Percentiles rank a stretch among this genome's conserved stretches.
These are phyloP conservation scores for Apteryx mantelli DNA, from an alignment of 2,113 vertebrate genomes.

Conservation along the genomic window DNA sequence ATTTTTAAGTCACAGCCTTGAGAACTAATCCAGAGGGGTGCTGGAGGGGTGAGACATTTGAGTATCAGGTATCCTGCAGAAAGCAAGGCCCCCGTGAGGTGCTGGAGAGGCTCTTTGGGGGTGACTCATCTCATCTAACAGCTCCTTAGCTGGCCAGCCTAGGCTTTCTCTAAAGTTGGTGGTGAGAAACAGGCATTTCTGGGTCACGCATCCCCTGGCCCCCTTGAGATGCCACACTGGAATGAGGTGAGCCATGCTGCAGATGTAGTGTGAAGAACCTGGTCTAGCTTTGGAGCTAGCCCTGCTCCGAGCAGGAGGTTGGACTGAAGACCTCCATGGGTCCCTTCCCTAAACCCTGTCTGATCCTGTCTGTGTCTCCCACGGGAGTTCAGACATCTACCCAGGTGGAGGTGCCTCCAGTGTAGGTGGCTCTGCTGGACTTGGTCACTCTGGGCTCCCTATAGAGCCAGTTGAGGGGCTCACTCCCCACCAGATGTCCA, in stretches of 20 bases:
- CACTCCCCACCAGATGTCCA: neutral
- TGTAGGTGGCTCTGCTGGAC: neutral
- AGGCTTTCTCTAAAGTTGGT: neutral
- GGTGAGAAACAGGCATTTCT: neutral
- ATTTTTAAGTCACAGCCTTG: neutral
- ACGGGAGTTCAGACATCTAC: neutral
- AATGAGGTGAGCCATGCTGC: no score
- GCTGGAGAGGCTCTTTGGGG: neutral
- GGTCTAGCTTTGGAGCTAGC: neutral
- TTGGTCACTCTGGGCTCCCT: neutral
- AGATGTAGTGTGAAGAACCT: neutral
- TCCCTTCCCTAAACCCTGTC: neutral
- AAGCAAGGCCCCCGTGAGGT: rapidly evolving
- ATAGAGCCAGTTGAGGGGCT: neutral
- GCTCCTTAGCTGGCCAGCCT: neutral
- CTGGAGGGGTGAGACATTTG: neutral
- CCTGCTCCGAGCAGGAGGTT: neutral
- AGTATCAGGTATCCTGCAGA: rapidly evolving
- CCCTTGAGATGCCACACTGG: neutral
- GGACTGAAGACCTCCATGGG: neutral
- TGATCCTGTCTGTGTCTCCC: neutral
- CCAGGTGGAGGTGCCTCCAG: neutral
- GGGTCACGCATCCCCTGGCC: neutral
- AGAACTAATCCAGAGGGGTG: neutral
- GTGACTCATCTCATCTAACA: neutral